Evolutionary conservation across 2,888 invertebrate genomes (phyloP).

Genomic region (Drosophila neoperkinsi): DNA sequence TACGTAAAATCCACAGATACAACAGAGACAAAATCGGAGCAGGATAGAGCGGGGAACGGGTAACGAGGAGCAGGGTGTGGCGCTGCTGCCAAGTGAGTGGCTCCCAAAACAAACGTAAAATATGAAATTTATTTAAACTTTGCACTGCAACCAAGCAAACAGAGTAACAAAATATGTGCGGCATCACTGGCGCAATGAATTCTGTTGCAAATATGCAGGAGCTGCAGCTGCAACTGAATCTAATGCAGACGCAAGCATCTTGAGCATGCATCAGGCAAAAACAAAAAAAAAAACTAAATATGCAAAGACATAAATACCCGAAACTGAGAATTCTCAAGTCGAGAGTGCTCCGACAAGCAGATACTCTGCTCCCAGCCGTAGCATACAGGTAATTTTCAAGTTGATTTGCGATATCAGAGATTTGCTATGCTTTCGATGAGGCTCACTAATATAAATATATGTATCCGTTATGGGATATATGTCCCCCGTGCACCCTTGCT

Average conservation of each 20-base stretch:
- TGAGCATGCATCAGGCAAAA: slow-evolving; percentile 48
- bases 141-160: slow-evolving; percentile 27
- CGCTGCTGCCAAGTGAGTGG: slow-evolving; percentile 6
- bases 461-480: background rate
- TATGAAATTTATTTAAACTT: slow-evolving; percentile 82
- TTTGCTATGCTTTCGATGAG: background rate
- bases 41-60: background rate
- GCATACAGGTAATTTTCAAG: background rate
- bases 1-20: slow-evolving; percentile 59
- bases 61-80: background rate
- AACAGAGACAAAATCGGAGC: slow-evolving; percentile 21
- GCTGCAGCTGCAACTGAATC: slow-evolving; percentile 29
- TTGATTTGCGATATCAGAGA: background rate
- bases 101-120: slow-evolving; percentile 82
- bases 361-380: background rate
- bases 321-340: slow-evolving; percentile 19
- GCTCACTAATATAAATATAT: background rate
- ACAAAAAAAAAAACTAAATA: slow-evolving; percentile 49
- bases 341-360: slow-evolving; percentile 4
- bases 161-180: slow-evolving; percentile 62
- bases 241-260: slow-evolving; percentile 45
- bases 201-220: slow-evolving; percentile 65
- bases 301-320: slow-evolving; percentile 68
- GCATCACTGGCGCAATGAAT: slow-evolving; percentile 49
- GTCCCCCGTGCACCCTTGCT: background rate